Base-by-base conservation (phyloP, 2,113 vertebrate species). In the Hemicordylus capensis region DNA sequence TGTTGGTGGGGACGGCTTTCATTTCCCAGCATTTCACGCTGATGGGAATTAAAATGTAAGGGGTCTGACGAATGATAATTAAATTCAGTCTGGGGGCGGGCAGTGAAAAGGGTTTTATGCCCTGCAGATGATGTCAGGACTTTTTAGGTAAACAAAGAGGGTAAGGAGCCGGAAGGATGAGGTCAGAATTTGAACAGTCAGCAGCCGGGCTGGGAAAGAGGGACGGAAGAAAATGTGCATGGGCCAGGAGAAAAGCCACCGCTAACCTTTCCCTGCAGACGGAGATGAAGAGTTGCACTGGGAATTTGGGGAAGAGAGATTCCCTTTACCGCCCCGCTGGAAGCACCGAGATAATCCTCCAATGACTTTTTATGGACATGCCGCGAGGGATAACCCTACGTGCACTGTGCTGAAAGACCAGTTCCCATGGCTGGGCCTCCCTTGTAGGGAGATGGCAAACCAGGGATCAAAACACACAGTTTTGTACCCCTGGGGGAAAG, bases 1-100 rank as follows among this genome's bases (percentile, higher is more conserved):
- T 2, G 44, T 24, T 19, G 17, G 31, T 4, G 4, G 1, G 17
- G 51, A 79, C 6, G 90, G 86, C 58, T 67, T 67, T 85, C 2
- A 77, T 84, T 78, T 89, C 89, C n/a, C n/a, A n/a, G n/a, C n/a
- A 42, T 90, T 88, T 81, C 91, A 80, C 74, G 15, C 85, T 84
- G 91, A 87, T 0, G 44, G 73, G 92, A 93, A 93, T 94, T 81
- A 92, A 92, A 94, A 92, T 0, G 1, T 88, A 93, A 94, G 86
- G n/a, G 82, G 69, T 87, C 58, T 84, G 90, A 78, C 89, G 82
- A 89, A 89, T 2, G 22, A 87, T 87, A 84, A 91, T 85, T 88
- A 91, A 80, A 80, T 88, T 88, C 75, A 73, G n/a, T 90, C 87
- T 76, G 89, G 85, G 24, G 58, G 20, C 20, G 76, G 76, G 42